Base-by-base conservation (phyloP, 2,888 invertebrate species). In the Fragum whitleyi region DNA sequence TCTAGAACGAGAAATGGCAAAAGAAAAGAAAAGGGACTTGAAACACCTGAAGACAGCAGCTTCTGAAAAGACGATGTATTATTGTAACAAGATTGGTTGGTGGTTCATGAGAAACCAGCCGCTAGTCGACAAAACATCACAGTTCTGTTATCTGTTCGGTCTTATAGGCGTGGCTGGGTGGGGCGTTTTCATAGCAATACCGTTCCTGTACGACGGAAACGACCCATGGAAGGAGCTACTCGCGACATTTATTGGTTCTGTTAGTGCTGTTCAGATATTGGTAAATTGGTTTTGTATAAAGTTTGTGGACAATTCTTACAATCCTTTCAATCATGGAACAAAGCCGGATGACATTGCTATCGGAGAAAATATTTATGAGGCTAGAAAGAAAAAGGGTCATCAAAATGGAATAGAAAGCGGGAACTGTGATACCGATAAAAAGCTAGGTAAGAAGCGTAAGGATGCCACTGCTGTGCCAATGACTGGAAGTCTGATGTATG, bases 231-330 rank as follows among this genome's bases (percentile, higher is more conserved):
- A 53, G 11, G 62, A 75, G 7, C 65, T 19, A 6, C 51, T 36
- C n/a, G 28, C 32, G 0, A 57, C 42, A 19, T 53, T 74, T 9
- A 57, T 91, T 53, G 83, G 87, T n/a, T 85, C 74, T 28, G 79
- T 92, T 77, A 77, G 91, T 61, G 87, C 88, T 9, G n/a, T 84
- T 6, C 83, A 92, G 74, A 83, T 92, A 74, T 81, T 89, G 47
- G 21, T 89, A 26, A 91, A 92, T 85, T 92, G 92, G 92, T 62
- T 90, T 7, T 90, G 90, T 74, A 87, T 92, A n/a, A 87, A 89
- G 51, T 86, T 86, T 72, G 88, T 91, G 2, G 85, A 85, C 16
- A 90, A 90, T 0, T 76, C 86, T 16, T 92, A 91, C 76, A 71
- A 73, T 11, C 84, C 89, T 3, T 79, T 83, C 29, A 71, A 78